Base-by-base conservation (phyloP, 2,888 invertebrate species). In the Mythimna impura region DNA sequence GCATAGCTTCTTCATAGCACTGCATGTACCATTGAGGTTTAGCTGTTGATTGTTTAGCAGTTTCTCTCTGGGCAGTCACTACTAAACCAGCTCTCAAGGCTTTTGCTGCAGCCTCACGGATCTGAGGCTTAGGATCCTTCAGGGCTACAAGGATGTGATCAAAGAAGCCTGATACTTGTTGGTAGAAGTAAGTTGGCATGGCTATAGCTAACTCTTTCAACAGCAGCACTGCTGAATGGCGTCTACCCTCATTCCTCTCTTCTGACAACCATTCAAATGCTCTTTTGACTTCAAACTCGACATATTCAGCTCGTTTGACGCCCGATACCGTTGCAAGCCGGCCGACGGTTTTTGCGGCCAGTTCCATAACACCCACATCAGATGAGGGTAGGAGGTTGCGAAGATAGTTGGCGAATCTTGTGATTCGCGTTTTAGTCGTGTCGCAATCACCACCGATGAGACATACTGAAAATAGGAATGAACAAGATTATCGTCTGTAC, bases 171-270 rank as follows among this genome's bases (percentile, higher is more conserved):
- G 98, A 98, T 1, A 99, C 98, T 96, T 99, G 99, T 92, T 99
- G 99, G 91, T 98, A 99, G 93, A 99, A 99, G 92, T 99, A 99
- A 12, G 99, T 99, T 0, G 99, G 99, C 96, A 99, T 99, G 14
- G 98, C 98, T 50, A 99, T 97, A 5, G 99, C 99, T 64, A 99
- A 95, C 95, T 99, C 99, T 87, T 99, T 97, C 17, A 99, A 94
- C 22, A 99, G 97, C 64, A 99, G 96, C 3, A 99, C 99, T 17
- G 99, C 99, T 17, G 99, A 99, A 93, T 99, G 98, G 65, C 99
- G 97, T 91, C 99, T 98, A 4, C 98, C 98, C 96, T 99, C 99
- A 92, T 99, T 97, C 84, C 99, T 96, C 88, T 99, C 99, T 66
- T 98, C 98, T 40, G 98, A 98, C 8, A 99, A 96, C 99, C 99